Evolutionary conservation across 2,888 invertebrate species (phyloP).

Genomic region (Erannis defoliaria): DNA sequence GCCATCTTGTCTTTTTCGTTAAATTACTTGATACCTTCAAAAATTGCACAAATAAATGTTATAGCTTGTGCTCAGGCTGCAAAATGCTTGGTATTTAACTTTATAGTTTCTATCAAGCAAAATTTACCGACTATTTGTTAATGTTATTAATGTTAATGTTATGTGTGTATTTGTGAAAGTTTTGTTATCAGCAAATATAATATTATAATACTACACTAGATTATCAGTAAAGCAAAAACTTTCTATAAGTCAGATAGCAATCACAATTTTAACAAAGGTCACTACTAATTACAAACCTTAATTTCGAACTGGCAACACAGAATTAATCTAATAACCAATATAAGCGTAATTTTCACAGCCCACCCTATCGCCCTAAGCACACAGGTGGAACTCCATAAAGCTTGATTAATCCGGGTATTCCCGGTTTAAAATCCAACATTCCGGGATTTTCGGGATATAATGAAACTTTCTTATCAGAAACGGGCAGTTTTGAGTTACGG

Average conservation of each 20-base stretch:
- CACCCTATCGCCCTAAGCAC: constrained; percentile 63
- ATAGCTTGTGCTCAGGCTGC: too few species aligned
- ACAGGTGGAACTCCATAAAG: constrained; percentile 78
- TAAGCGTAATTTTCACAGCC: constrained; percentile 74
- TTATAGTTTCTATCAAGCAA: too few species aligned
- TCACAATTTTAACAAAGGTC: constrained; percentile 39
- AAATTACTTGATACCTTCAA: background rate
- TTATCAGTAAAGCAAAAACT: background rate
- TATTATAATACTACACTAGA: too few species aligned
- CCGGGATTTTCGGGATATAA: constrained; percentile 77
- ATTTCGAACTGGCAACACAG: constrained; percentile 60
- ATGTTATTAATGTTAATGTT: too few species aligned
- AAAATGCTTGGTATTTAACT: too few species aligned
- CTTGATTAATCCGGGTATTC: constrained; percentile 72
- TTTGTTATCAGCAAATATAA: too few species aligned
- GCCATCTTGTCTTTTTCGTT: background rate
- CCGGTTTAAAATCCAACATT: constrained; percentile 83
- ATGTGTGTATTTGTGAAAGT: too few species aligned
- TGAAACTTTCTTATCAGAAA: constrained; percentile 85
- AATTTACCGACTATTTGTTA: too few species aligned
- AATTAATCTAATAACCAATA: constrained; percentile 75
- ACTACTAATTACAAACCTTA: constrained; percentile 54
- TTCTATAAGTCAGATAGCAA: constrained; percentile 24
- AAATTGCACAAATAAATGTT: too few species aligned
- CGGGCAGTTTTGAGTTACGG: constrained; percentile 81